These are phyloP conservation scores for Lepidocolaptes lacrymiger DNA, from an alignment of 2,797 vertebrate species.

Conservation along the genomic window DNA sequence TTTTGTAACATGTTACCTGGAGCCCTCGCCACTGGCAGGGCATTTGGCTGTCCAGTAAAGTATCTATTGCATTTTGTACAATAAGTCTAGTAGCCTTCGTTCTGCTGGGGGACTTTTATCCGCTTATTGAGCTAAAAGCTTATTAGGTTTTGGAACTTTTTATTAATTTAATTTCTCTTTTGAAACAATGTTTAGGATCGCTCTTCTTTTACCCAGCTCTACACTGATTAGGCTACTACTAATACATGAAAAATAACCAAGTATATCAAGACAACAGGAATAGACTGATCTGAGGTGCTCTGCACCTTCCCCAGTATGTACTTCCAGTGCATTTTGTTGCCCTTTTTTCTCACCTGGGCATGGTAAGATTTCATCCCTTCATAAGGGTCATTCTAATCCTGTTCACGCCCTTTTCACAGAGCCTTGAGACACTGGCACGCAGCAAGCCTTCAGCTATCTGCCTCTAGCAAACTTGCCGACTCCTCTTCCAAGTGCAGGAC, in stretches of 20 bases:
- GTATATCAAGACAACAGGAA: background rate
- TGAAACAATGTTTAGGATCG: background rate
- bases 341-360: background rate
- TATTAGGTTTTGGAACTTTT: background rate
- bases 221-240: background rate
- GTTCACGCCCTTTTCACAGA: background rate
- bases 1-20: background rate
- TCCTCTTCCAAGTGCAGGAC: background rate
- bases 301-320: background rate
- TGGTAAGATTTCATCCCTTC: background rate
- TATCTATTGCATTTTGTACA: background rate
- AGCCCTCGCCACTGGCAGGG: background rate
- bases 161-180: background rate
- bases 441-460: background rate
- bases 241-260: background rate
- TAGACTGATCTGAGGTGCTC: background rate
- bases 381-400: background rate
- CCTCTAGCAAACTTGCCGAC: background rate
- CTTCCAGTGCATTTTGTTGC: background rate
- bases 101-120: background rate
- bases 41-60: background rate
- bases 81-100: background rate
- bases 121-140: background rate
- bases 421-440: background rate
- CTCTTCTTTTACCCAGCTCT: background rate